Evolutionary conservation across 2,888 invertebrate genomes (phyloP), one percentile per base, ranked within the genome.

Genomic region (Tetragnatha montana): DNA sequence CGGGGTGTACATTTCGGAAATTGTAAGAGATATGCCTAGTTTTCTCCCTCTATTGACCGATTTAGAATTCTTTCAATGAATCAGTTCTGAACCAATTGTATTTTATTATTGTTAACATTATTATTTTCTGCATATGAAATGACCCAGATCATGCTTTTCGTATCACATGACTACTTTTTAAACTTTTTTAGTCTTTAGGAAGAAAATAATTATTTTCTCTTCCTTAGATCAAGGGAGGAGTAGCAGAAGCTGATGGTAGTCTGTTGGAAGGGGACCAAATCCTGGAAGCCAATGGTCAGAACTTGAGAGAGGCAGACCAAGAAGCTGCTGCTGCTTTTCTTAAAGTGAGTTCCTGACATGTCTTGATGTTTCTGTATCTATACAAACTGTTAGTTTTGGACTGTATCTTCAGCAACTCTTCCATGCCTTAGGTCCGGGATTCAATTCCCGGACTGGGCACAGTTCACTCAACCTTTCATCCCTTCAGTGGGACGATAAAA

Each of bases 221-320:
- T 22, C 51, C 81, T 17, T 82, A 91, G 91, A 76, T 97, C 19
- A 95, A 96, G 84, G 98, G 98, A 4, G 97, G 98, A 47, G 96
- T 96, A 68, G 98, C 98, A 0, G 95, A 95, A 91, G 93, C 94
- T 10, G 98, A 98, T 93, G 98, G 97, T 6, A 96, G 97, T 88
- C 95, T 99, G 91, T 96, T 97, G 94, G 96, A 96, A 92, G 99
- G 99, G 22, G 99, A 99, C 94, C 95, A 97, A 92, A 95, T 99
- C 79, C 94, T 97, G 10, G 95, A 97, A 50, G 97, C 99, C 17
- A 98, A 98, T 93, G 97, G 97, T 7, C 96, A 97, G 92, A 97
- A 97, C 92, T 94, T 98, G 83, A 95, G 96, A 91, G 94, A 95
- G 73, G 95, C 96, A 8, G 92, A 92, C 8, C 96, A 97, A 92